Conservation (phyloP, 2,888 invertebrate genomes). For the Drosophila sordidula region DNA sequence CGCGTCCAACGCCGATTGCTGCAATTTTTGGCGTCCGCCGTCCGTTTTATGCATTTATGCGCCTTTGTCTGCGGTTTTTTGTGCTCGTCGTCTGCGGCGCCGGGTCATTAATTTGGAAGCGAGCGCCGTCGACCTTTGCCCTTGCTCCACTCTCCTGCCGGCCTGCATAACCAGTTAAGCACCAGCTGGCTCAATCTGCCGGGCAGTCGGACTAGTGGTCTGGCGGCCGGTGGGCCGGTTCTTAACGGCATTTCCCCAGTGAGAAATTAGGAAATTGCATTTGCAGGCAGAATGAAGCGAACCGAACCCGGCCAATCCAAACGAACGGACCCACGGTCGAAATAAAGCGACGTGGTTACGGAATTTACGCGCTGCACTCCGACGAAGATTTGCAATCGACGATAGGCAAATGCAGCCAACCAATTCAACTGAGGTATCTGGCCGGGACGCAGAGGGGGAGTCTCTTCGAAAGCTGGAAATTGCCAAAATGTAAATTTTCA, state of each 20-base stretch:
- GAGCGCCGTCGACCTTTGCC: constrained; percentile 43
- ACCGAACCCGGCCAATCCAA: constrained; percentile 5
- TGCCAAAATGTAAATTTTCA: constrained; percentile 83
- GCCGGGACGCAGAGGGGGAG: constrained; percentile 7
- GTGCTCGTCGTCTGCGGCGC: constrained; percentile 65
- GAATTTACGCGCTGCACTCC: constrained; percentile 65
- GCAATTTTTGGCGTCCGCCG: constrained; percentile 51
- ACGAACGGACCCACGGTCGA: constrained; percentile 11
- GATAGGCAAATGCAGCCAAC: constrained; percentile 56
- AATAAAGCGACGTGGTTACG: constrained; percentile 53
- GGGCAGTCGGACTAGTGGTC: constrained; percentile 36
- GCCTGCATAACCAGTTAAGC: not conserved
- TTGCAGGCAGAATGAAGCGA: constrained; percentile 58
- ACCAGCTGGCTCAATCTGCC: constrained; percentile 54
- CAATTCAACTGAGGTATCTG: constrained; percentile 35
- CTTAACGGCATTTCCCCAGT: constrained; percentile 80
- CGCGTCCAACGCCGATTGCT: constrained; percentile 59
- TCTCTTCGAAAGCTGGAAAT: constrained; percentile 77
- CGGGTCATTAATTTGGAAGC: constrained; percentile 75
- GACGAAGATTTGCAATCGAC: constrained; percentile 61
- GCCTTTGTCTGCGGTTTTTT: constrained; percentile 75
- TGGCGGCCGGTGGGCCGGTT: constrained; percentile 36
- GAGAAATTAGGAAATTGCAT: constrained; percentile 83
- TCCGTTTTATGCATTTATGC: constrained; percentile 76
- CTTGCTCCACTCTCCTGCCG: constrained; percentile 1